Conservation (phyloP, 2,797 vertebrate genomes). For the Lagocephalus sceleratus region DNA sequence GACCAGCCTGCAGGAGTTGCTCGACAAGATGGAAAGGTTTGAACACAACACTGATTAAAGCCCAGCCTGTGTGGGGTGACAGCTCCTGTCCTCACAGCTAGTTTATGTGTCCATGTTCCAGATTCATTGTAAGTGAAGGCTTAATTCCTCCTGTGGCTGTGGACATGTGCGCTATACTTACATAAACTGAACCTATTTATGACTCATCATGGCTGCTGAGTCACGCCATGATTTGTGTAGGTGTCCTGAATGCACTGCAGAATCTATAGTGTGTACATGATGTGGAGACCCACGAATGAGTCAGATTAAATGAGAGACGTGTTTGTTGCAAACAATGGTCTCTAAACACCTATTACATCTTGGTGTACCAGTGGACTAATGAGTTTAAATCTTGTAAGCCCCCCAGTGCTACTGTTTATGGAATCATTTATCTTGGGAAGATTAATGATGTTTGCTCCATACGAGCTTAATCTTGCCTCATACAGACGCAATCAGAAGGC, state of each 20-base stretch:
- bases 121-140: neutral
- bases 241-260: slow-evolving; percentile 2
- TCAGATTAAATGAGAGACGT: slow-evolving; percentile 1
- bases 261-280: neutral
- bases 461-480: slow-evolving; percentile 14
- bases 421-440: slow-evolving; percentile 5
- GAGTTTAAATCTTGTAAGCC: slow-evolving; percentile 4
- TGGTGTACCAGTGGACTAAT: neutral
- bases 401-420: neutral
- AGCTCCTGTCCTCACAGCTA: too few species aligned
- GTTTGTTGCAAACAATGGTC: neutral
- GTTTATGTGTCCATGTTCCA: neutral
- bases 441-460: slow-evolving; percentile 7
- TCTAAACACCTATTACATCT: slow-evolving; percentile 10
- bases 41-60: neutral
- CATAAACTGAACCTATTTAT: slow-evolving; percentile 1
- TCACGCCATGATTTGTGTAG: slow-evolving; percentile 17
- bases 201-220: slow-evolving; percentile 11
- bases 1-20: slow-evolving; percentile 90
- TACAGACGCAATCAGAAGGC: slow-evolving; percentile 4
- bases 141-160: slow-evolving; percentile 2
- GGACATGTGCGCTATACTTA: neutral
- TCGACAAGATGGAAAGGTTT: slow-evolving; percentile 95
- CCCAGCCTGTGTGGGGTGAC: neutral
- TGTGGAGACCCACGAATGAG: slow-evolving; percentile 1